Percentiles rank a stretch among this genome's conserved stretches.
These are phyloP conservation scores for Geothlypis trichas DNA, from an alignment of 2,113 vertebrate genomes.

Conservation along the genomic window DNA sequence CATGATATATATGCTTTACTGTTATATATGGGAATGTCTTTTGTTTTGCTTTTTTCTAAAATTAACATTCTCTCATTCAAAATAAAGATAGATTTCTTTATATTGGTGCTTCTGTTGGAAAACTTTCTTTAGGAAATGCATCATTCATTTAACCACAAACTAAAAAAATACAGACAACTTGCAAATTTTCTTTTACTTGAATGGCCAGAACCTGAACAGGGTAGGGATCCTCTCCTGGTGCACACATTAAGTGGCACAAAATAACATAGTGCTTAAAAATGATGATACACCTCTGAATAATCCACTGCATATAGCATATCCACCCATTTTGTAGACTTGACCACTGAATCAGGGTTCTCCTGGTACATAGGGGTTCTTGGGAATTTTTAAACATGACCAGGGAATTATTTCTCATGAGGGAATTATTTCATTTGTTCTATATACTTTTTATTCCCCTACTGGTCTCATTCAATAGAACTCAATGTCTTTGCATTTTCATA, in stretches of 20 bases:
- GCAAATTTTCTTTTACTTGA: not conserved
- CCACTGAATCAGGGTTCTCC: not conserved
- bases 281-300: rapidly evolving
- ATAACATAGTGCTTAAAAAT: not conserved
- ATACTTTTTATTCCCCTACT: not conserved
- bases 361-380: not conserved
- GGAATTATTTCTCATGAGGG: not conserved
- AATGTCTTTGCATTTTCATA: not conserved
- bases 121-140: not conserved
- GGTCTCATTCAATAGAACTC: not conserved
- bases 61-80: not conserved
- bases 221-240: not conserved
- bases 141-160: not conserved
- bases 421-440: not conserved
- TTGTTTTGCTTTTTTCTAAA: not conserved
- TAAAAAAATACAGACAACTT: not conserved
- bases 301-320: not conserved
- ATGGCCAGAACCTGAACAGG: not conserved
- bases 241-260: not conserved
- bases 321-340: not conserved
- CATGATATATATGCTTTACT: not conserved
- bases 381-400: not conserved
- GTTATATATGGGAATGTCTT: not conserved
- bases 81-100: not conserved
- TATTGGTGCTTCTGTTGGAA: not conserved